Evolutionary conservation across 2,888 invertebrate species (phyloP).

Genomic region (Galerucella calmariensis): DNA sequence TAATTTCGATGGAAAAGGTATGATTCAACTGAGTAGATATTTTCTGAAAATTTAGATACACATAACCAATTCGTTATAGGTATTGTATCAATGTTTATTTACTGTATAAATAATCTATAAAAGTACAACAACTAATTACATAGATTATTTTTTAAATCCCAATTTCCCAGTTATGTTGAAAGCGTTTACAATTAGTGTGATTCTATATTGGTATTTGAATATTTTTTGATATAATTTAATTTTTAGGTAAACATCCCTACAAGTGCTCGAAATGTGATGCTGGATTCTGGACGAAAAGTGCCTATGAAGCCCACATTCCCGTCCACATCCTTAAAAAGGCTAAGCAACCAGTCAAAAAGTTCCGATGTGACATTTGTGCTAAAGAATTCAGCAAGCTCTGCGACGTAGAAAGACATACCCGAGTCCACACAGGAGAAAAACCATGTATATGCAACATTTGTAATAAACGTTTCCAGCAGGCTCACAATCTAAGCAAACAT

Average conservation of each 20-base stretch:
- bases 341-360: conserved; percentile 50
- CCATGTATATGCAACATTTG: conserved; percentile 60
- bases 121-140: too few species aligned
- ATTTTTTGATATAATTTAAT: not conserved
- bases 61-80: too few species aligned
- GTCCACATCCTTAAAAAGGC: conserved; percentile 58
- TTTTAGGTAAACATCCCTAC: conserved; percentile 60
- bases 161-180: too few species aligned
- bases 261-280: conserved; percentile 58
- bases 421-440: conserved; percentile 64
- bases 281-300: conserved; percentile 55
- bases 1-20: not conserved
- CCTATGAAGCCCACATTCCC: conserved; percentile 54
- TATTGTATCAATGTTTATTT: too few species aligned
- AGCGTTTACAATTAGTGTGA: too few species aligned
- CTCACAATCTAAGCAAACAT: conserved; percentile 63
- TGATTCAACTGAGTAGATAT: not conserved
- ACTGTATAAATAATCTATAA: too few species aligned
- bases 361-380: conserved; percentile 59
- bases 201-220: not conserved
- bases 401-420: conserved; percentile 60
- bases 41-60: not conserved
- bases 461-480: conserved; percentile 58
- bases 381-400: conserved; percentile 60
- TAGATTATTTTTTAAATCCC: too few species aligned